Conservation (phyloP, 2,113 vertebrate genomes). For the Tringa solitaria region DNA sequence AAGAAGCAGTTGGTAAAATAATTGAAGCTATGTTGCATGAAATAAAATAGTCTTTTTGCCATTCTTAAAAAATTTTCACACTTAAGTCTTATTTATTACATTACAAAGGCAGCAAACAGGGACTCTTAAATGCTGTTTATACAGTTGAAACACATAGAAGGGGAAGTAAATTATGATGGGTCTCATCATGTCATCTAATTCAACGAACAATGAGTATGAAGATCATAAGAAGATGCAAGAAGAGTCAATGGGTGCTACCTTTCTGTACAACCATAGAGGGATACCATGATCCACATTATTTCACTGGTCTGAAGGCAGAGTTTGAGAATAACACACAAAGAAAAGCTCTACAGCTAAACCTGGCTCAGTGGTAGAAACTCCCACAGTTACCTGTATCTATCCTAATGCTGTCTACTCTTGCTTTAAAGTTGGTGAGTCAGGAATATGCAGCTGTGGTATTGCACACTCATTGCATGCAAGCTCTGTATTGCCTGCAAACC, state of each 20-base stretch:
- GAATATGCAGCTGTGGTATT: neutral
- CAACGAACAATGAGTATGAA: neutral
- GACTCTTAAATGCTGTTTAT: neutral
- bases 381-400: neutral
- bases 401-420: neutral
- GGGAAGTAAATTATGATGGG: neutral
- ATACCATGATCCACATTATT: neutral
- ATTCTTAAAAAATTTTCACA: neutral
- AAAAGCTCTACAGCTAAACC: neutral
- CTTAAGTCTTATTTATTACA: neutral
- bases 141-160: neutral
- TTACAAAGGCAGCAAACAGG: neutral
- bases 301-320: neutral
- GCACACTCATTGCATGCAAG: neutral
- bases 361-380: neutral
- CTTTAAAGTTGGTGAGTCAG: neutral
- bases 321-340: neutral
- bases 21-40: neutral
- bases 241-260: neutral
- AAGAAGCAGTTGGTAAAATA: neutral
- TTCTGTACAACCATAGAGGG: neutral
- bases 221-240: neutral
- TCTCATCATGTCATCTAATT: neutral
- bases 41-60: neutral
- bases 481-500: neutral